These are phyloP conservation scores for Glyptemys insculpta DNA, from an alignment of 2,797 vertebrate species.

Conservation along the genomic window DNA sequence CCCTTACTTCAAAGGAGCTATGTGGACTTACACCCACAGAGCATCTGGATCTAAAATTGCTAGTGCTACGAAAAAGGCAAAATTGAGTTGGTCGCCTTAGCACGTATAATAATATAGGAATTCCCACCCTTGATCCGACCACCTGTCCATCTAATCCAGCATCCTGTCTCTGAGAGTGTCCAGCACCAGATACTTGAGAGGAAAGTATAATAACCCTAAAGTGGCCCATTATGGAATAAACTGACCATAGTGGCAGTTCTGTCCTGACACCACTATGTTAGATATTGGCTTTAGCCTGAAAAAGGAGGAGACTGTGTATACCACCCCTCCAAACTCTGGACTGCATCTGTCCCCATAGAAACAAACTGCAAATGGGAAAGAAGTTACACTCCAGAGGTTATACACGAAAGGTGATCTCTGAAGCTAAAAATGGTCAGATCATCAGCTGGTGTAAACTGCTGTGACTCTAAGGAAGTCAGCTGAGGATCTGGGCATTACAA, in stretches of 20 bases:
- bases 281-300: background rate
- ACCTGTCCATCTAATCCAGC: fast-evolving
- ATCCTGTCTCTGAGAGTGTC: background rate
- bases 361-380: background rate
- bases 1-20: background rate
- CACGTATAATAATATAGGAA: background rate
- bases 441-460: background rate
- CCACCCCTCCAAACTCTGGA: background rate
- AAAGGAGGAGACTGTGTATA: background rate
- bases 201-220: fast-evolving
- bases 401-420: background rate
- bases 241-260: fast-evolving
- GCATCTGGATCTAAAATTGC: background rate
- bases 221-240: background rate
- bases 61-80: too few species aligned
- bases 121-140: background rate
- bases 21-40: background rate
- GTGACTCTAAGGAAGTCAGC: background rate
- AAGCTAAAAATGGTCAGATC: background rate
- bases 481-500: background rate
- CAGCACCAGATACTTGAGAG: background rate
- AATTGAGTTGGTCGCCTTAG: too few species aligned
- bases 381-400: background rate
- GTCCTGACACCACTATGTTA: fast-evolving
- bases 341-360: background rate